Base-by-base conservation (phyloP, 2,888 invertebrate species). In the Trissoscelio sp. region DNA sequence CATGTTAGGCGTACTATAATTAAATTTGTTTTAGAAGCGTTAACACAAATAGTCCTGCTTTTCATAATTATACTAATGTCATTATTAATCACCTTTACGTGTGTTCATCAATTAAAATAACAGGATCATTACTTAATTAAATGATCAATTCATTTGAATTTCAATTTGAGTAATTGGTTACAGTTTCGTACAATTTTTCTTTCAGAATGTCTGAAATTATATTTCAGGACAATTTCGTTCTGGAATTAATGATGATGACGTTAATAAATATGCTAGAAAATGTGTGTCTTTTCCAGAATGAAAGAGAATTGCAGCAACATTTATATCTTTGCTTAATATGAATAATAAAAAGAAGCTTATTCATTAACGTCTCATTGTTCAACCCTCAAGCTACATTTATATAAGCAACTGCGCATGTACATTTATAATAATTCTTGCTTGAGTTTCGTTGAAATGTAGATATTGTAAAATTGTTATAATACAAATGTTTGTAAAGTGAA, bases 291-390 rank as follows among this genome's bases (percentile, higher is more conserved):
- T 55, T 73, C 55, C 14, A 24, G 9, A 34, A 46, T 6, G 51
- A 57, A 53, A 37, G 37, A 48, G 39, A 58, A 58, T 60, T 14
- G 34, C 39, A 28, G 24, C 20, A 39, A 60, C 69, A 58, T 67
- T 69, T 34, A 44, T 60, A 51, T 37, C 39, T 70, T 48, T 28
- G 20, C 18, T 37, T 20, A 53, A 37, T 53, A 66, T 48, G 74
- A 74, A 73, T 73, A 75, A 66, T 75, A 58, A 75, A 75, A 75
- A 60, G 42, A 28, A 53, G 51, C 48, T 75, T 67, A 75, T 75
- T 75, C 75, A 60, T 67, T 75, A 75, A 18, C 39, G 74, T 74
- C 57, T 74, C 64, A 42, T 74, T 64, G 64, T 51, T 66, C 48
- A 66, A 66, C 74, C 31, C 58, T 58, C 37, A 24, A 73, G 62